Evolutionary conservation across 92 coral and sea anemone species (phyloP).

Genomic region (Epizoanthus ramosus): DNA sequence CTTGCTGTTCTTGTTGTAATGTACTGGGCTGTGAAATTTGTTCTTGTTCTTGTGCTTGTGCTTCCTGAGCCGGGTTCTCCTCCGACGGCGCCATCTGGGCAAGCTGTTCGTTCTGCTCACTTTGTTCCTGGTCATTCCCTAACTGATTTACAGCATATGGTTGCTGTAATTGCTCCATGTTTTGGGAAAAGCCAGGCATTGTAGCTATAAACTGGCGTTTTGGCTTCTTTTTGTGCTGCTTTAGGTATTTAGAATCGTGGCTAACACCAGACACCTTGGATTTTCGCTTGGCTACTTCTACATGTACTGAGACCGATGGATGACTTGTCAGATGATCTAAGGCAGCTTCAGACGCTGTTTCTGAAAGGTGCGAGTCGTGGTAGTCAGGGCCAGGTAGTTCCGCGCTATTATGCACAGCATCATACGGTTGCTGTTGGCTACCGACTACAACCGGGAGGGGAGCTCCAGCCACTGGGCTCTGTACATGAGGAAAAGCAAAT

Average conservation of each 20-base stretch:
- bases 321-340: not conserved
- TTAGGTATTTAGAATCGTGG: not conserved
- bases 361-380: not conserved
- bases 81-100: not conserved
- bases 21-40: constrained; percentile 14
- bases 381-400: not conserved
- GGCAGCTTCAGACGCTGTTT: not conserved
- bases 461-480: not conserved
- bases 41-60: not conserved
- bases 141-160: not conserved
- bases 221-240: not conserved
- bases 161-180: not conserved
- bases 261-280: constrained; percentile 9
- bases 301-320: constrained; percentile 30
- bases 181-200: constrained; percentile 12
- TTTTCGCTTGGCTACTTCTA: constrained; percentile 38
- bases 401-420: not conserved
- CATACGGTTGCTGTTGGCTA: not conserved
- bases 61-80: not conserved
- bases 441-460: not conserved
- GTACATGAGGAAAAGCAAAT: not conserved
- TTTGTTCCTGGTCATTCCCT: constrained; percentile 16
- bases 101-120: not conserved
- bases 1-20: constrained; percentile 2
- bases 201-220: constrained; percentile 30